phyloP scores from a whole-genome alignment of 1,140 invertebrate genomes.

The Lerema accius region DNA sequence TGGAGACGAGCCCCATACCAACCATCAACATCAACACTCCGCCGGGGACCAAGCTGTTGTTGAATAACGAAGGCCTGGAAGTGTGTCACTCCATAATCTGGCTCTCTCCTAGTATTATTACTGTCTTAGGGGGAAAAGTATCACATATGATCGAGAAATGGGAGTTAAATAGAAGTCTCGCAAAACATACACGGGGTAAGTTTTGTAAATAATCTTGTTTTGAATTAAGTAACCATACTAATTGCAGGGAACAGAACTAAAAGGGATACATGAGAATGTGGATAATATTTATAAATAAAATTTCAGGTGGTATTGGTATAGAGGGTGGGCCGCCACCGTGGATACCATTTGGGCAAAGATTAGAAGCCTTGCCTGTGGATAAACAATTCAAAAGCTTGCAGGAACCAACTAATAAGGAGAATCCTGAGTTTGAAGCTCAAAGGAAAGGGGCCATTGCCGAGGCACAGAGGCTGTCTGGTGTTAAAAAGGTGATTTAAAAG shows the following conservation, averaged over 20 bases:
- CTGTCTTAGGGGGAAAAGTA: slow-evolving; percentile 91
- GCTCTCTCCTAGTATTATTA: slow-evolving; percentile 85
- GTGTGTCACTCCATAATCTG: slow-evolving; percentile 88
- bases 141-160: slow-evolving; percentile 93
- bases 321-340: slow-evolving; percentile 93
- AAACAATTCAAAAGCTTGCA: slow-evolving; percentile 89
- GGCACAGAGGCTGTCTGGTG: slow-evolving; percentile 89
- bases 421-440: slow-evolving; percentile 93
- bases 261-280: slow-evolving; percentile 22
- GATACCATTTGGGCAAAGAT: slow-evolving; percentile 94
- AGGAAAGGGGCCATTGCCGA: slow-evolving; percentile 94
- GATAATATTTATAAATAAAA: slow-evolving; percentile 11
- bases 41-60: slow-evolving; percentile 89
- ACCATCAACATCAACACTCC: slow-evolving; percentile 88
- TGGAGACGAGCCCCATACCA: slow-evolving; percentile 88
- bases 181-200: slow-evolving; percentile 86
- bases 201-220: too few species aligned
- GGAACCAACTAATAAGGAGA: slow-evolving; percentile 84
- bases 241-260: too few species aligned
- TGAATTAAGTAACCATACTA: too few species aligned
- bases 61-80: slow-evolving; percentile 82
- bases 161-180: slow-evolving; percentile 92
- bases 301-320: slow-evolving; percentile 80
- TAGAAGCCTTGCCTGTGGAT: slow-evolving; percentile 84
- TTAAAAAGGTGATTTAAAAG: slow-evolving; percentile 87